These are phyloP conservation scores for Euproctis similis DNA, from an alignment of 2,888 invertebrate species.

Conservation along the genomic window DNA sequence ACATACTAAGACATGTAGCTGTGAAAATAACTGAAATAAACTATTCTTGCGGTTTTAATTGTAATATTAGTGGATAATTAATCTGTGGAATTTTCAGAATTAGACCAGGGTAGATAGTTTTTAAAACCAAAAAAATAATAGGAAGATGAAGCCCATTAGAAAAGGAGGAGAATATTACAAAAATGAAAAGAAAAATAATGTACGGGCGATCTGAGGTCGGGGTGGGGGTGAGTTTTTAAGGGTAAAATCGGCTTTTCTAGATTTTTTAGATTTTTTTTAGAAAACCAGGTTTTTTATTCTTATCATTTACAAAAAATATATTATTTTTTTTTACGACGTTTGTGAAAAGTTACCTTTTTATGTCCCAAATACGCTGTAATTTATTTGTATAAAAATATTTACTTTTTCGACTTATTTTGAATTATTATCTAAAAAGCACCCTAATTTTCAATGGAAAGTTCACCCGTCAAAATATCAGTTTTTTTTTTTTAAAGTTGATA, in stretches of 20 bases:
- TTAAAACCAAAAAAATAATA: conserved; percentile 3
- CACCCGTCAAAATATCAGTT: no score
- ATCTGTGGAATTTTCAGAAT: no score
- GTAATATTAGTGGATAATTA: no score
- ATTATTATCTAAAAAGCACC: conserved; percentile 2
- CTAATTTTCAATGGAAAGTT: no score
- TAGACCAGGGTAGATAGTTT: conserved; percentile 3
- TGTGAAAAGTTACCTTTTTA: conserved; percentile 1
- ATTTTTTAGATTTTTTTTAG: conserved; percentile 7
- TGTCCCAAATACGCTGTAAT: conserved; percentile 1
- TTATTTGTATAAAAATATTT: conserved; percentile 2
- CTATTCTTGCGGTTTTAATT: no score
- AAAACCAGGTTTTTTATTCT: conserved; percentile 2
- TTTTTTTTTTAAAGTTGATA: no score
- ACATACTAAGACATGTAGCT: no score
- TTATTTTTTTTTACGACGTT: conserved; percentile 1
- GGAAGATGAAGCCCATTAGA: conserved; percentile 8
- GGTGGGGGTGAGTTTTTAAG: conserved; percentile 3
- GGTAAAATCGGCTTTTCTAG: conserved; percentile 7
- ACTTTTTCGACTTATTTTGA: conserved; percentile 3
- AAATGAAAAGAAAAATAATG: conserved; percentile 9
- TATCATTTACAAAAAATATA: conserved; percentile 3
- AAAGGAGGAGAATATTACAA: conserved; percentile 8
- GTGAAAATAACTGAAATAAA: no score
- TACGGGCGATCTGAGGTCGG: conserved; percentile 8